Base-by-base conservation (phyloP, 2,888 invertebrate species). In the Drosophila acutilabella region DNA sequence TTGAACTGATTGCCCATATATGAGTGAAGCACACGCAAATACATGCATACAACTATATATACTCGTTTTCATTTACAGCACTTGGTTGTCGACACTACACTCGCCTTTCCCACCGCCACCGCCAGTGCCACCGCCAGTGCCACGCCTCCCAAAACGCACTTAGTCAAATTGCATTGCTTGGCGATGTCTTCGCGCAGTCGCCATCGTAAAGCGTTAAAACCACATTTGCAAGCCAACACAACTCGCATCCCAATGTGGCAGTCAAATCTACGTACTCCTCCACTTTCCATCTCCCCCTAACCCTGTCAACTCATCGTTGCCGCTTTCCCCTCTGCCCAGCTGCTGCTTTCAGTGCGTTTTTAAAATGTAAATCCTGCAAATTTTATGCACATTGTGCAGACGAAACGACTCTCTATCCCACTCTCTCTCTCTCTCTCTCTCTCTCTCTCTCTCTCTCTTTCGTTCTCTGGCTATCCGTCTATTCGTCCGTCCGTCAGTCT, bases 331-430 rank as follows among this genome's bases (percentile, higher is more conserved):
- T 16, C 33, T 11, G 1, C n/a, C n/a, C n/a, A 3, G 30, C 18
- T 16, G 70, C 64, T 56, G 62, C 62, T 71, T 76, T 71, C 68
- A 76, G 68, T 80, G 69, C 76, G 74, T 84, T 80, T 85, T 85
- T 77, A 47, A 81, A 82, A 86, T 86, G 88, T 85, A 86, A 88
- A 86, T 86, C 88, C 77, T 60, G 71, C 57, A 86, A 88, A 86
- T 86, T 77, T 82, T 88, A 86, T 86, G 85, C 85, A 86, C 77
- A 81, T 74, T 73, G 67, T 74, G 73, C 73, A 75, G 69, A 67
- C 65, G 72, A 64, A 41, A 41, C 64, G 30, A 33, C 33, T 20
- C 44, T 48, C 16, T 26, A 14, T n/a, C n/a, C n/a, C n/a, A 7
- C 36, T 26, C 33, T 11, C 10, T 23, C 13, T 14, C 20, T 0